Conservation (phyloP, 2,888 invertebrate genomes). For the Acleris sparsana region DNA sequence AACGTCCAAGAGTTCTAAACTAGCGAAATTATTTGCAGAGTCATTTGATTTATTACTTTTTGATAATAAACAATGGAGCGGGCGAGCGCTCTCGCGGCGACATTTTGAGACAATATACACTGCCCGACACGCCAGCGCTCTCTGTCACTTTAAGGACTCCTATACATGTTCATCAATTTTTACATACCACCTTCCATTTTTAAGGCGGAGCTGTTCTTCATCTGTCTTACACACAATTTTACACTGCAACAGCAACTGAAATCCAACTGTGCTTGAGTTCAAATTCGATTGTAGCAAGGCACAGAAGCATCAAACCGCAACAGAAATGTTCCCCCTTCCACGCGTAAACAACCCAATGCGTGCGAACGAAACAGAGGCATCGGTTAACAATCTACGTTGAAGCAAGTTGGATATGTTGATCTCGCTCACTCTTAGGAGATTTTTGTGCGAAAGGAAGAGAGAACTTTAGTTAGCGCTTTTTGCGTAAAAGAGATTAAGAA, state of each 20-base stretch:
- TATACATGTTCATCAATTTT: conserved; percentile 84
- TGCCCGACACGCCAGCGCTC: conserved; percentile 81
- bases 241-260: conserved; percentile 46
- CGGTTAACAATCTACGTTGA: conserved; percentile 45
- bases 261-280: rapidly evolving
- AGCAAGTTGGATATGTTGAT: conserved; percentile 45
- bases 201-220: conserved; percentile 82
- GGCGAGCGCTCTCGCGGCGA: conserved; percentile 72
- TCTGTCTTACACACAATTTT: conserved; percentile 52
- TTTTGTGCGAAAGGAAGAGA: conserved; percentile 57
- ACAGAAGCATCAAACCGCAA: conserved; percentile 62
- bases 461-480: conserved; percentile 55
- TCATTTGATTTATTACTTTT: conserved; percentile 82
- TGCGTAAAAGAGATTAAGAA: conserved; percentile 70
- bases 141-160: conserved; percentile 83
- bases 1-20: conserved; percentile 49
- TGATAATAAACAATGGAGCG: conserved; percentile 78
- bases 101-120: conserved; percentile 83
- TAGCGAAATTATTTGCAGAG: conserved; percentile 68
- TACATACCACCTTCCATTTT: conserved; percentile 84
- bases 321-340: conserved; percentile 67
- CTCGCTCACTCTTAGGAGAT: conserved; percentile 52
- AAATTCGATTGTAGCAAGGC: conserved; percentile 36
- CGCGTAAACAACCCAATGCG: conserved; percentile 52
- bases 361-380: conserved; percentile 65